Base-by-base conservation (phyloP, 2,888 invertebrate species). In the Apodemia zela region DNA sequence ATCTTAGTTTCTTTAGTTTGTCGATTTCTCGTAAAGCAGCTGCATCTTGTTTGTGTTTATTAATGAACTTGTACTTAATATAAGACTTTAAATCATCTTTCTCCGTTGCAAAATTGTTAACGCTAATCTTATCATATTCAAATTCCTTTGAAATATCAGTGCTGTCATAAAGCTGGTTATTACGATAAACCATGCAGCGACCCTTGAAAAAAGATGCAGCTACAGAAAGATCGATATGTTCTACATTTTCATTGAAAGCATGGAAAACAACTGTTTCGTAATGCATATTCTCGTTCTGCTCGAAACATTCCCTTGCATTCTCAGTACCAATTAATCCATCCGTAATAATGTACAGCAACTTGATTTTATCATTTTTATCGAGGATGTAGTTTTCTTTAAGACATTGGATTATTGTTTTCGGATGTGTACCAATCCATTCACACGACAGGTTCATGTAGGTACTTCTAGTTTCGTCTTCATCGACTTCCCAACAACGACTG, bases 231-330 rank as follows among this genome's bases (percentile, higher is more conserved):
- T n/a, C n/a, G n/a, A n/a, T n/a, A n/a, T n/a, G 0, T 5, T 17
- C 0, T 7, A 21, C 17, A 4, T 67, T 0, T 65, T 63, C 7
- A 66, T 74, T 69, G 15, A 75, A 69, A n/a, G 71, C 76, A 62
- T 76, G 73, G 57, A 76, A 75, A n/a, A 75, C 72, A 47, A 77
- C 74, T 0, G 60, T 72, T 68, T 76, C 73, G 25, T 79, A 79
- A 61, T 72, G 17, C 67, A 76, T 72, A 49, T 76, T 62, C 25
- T 67, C 60, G 29, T 78, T 78, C 6, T 68, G 51, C 29, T 63
- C 1, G 1, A 74, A 68, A 68, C 77, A 77, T 60, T 2, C n/a
- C 0, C 61, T 0, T 58, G 51, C 47, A 62, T 68, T 67, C 0
- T 2, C 0, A 1, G 2, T 0, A 15, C 18, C 8, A 18, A 77